Evolutionary conservation across 2,888 invertebrate genomes (phyloP).

Genomic region (Rhogogaster chlorosoma): DNA sequence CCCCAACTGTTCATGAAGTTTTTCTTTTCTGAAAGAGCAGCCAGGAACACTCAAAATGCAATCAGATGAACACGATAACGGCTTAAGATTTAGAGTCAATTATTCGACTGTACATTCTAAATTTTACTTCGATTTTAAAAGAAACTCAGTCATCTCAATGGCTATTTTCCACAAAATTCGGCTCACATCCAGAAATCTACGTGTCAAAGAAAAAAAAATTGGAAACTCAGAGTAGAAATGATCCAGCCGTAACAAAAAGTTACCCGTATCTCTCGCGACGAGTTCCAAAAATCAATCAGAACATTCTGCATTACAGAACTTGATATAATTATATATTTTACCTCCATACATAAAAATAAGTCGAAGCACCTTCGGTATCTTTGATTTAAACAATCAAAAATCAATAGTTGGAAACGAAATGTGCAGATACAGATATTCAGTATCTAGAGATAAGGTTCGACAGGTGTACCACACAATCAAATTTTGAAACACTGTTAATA

Average conservation of each 20-base stretch:
- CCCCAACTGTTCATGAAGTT: no score
- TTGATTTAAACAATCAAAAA: not conserved
- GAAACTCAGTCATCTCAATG: no score
- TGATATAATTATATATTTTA: not conserved
- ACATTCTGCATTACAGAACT: not conserved
- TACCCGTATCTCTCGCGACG: not conserved
- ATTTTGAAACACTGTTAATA: no score
- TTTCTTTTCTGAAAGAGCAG: no score
- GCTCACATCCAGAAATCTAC: not conserved
- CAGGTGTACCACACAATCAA: no score
- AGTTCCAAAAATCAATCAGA: not conserved
- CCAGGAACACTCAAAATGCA: not conserved
- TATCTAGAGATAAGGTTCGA: not conserved
- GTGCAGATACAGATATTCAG: not conserved
- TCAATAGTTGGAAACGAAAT: not conserved
- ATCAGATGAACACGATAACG: not conserved
- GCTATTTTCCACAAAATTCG: no score
- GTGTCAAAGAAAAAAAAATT: not conserved
- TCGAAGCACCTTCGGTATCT: not conserved
- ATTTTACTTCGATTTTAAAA: not conserved
- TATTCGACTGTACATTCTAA: not conserved
- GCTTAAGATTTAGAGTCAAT: no score
- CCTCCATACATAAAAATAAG: not conserved
- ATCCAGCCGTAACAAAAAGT: not conserved
- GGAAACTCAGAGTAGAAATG: not conserved